A percentile compares a stretch with the other conserved stretches of the same genome.
Conservation (phyloP, 2,888 invertebrate genomes). For the Leptodirus hochenwartii region DNA sequence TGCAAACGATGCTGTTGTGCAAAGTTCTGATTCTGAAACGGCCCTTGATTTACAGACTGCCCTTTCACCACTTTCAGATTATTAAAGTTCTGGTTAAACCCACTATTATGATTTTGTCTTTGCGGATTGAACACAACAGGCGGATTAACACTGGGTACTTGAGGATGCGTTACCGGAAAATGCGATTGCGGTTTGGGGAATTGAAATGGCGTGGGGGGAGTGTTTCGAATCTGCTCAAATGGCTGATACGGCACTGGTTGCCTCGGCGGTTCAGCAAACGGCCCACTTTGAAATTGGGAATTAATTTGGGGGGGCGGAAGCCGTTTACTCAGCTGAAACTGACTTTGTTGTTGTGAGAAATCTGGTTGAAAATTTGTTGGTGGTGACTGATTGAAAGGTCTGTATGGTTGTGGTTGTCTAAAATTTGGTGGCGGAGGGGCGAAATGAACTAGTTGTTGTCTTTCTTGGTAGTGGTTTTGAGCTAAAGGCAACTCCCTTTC, state of each 20-base stretch:
- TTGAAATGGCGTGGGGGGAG: constrained; percentile 22
- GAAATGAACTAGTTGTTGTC: constrained; percentile 2
- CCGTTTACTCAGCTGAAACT: too few species aligned
- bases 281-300: constrained; percentile 1
- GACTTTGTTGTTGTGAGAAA: constrained; percentile 9
- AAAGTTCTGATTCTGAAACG: constrained; percentile 19
- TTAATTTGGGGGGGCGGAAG: too few species aligned
- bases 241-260: constrained; percentile 23
- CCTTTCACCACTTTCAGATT: constrained; percentile 16
- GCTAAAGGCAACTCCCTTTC: constrained; percentile 14
- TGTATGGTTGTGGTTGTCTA: constrained; percentile 26
- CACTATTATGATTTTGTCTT: too few species aligned
- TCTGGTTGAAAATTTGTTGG: too few species aligned
- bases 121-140: constrained; percentile 15
- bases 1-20: constrained; percentile 21
- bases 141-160: too few species aligned
- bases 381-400: constrained; percentile 30
- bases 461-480: constrained; percentile 8
- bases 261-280: constrained; percentile 12
- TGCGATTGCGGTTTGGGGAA: constrained; percentile 32
- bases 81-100: too few species aligned
- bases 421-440: background rate
- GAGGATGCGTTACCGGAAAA: constrained; percentile 21
- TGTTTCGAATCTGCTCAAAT: constrained; percentile 15
- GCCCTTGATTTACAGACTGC: constrained; percentile 15